A percentile compares a stretch with the other conserved stretches of the same genome.
Evolutionary conservation across 2,888 invertebrate genomes (phyloP).

Genomic region (Entomobrya proxima): DNA sequence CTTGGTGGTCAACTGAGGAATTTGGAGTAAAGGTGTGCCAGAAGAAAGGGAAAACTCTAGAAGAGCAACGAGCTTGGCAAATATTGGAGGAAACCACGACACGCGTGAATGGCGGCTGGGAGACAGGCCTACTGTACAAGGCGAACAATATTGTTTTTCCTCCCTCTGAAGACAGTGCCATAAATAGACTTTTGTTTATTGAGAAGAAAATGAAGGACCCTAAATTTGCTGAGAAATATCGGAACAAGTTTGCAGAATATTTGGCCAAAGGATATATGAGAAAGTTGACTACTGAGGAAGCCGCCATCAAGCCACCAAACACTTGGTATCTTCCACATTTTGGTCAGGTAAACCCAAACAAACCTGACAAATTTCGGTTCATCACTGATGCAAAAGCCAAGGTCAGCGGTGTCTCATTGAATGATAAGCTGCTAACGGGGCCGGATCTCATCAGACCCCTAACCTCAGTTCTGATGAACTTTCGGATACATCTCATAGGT

Average conservation of each 20-base stretch:
- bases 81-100: slow-evolving; percentile 6
- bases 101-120: slow-evolving; percentile 37
- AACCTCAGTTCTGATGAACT: not conserved
- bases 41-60: not conserved
- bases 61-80: not conserved
- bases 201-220: slow-evolving; percentile 31
- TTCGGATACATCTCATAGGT: slow-evolving; percentile 29
- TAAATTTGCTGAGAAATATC: slow-evolving; percentile 36
- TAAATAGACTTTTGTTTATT: slow-evolving; percentile 44
- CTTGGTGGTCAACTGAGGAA: no score
- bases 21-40: not conserved
- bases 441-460: slow-evolving; percentile 43
- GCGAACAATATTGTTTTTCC: slow-evolving; percentile 3
- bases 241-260: slow-evolving; percentile 57
- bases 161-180: no score
- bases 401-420: not conserved
- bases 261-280: slow-evolving; percentile 54
- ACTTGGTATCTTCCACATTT: slow-evolving; percentile 60
- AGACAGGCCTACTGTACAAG: slow-evolving; percentile 67
- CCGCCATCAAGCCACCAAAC: not conserved
- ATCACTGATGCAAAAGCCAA: slow-evolving; percentile 14
- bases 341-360: slow-evolving; percentile 32
- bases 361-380: slow-evolving; percentile 45
- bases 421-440: slow-evolving; percentile 18
- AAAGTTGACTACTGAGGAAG: slow-evolving; percentile 40